phyloP scores from a whole-genome alignment of 2,888 invertebrate genomes.

The Chorisops tibialis region DNA sequence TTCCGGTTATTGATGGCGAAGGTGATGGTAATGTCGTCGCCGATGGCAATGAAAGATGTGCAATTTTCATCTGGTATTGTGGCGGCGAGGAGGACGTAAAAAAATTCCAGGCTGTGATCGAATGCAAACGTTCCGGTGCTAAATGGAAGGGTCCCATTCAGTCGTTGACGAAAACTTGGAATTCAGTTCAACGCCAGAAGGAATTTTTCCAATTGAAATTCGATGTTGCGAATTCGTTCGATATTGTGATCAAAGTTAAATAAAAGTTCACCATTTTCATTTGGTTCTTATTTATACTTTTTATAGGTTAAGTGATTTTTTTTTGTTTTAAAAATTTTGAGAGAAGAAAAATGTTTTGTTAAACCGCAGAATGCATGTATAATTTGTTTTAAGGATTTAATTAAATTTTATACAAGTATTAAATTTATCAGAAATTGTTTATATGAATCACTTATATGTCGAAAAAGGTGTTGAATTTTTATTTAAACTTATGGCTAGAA shows the following conservation, averaged over 20 bases:
- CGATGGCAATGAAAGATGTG: conserved; percentile 36
- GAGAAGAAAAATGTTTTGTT: no score
- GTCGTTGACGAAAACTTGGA: conserved; percentile 43
- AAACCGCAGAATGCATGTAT: no score
- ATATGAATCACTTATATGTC: no score
- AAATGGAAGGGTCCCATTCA: conserved; percentile 45
- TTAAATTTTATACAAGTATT: no score
- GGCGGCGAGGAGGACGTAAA: conserved; percentile 37
- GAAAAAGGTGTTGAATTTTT: no score
- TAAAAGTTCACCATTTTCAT: conserved; percentile 27
- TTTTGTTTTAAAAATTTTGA: no score
- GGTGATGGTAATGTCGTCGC: conserved; percentile 8
- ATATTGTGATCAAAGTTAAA: conserved; percentile 44
- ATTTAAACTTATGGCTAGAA: no score
- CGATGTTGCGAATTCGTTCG: conserved; percentile 39
- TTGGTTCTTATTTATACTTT: background rate
- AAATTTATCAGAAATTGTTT: no score
- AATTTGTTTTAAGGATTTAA: no score
- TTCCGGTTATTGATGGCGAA: conserved; percentile 33
- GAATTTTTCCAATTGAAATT: conserved; percentile 39
- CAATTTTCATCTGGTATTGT: conserved; percentile 47
- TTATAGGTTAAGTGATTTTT: no score
- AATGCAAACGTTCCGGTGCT: conserved; percentile 41
- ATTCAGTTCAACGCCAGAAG: conserved; percentile 40
- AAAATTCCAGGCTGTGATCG: conserved; percentile 45